Percentiles rank a stretch among this genome's conserved stretches.
Conservation (phyloP, 2,113 vertebrate genomes). For the Nothobranchius furzeri region DNA sequence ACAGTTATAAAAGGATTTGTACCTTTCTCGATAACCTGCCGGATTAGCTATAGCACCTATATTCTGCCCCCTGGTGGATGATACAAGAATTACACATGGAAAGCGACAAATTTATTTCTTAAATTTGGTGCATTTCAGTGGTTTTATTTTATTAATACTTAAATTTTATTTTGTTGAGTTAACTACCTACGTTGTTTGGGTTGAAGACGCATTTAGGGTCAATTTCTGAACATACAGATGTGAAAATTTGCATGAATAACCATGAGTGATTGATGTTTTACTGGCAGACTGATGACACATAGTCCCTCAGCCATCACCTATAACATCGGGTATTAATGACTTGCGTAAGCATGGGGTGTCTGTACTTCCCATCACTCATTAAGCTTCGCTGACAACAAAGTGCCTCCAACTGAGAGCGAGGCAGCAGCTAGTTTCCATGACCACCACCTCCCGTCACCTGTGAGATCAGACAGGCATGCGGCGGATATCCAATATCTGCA, state of each 20-base stretch:
- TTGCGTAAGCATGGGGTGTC: neutral
- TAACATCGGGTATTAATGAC: constrained; percentile 3
- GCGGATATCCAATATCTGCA: constrained; percentile 47
- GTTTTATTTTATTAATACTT: too few relatives aligned
- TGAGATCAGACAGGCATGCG: constrained; percentile 44
- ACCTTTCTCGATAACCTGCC: too few relatives aligned
- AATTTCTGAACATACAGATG: neutral
- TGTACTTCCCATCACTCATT: constrained; percentile 32
- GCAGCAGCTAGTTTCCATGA: constrained; percentile 68
- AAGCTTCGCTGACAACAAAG: constrained; percentile 45
- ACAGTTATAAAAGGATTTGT: too few relatives aligned
- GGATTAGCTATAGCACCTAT: too few relatives aligned
- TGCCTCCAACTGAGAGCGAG: constrained; percentile 37
- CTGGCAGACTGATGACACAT: neutral
- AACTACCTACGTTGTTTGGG: too few relatives aligned
- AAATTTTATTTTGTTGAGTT: too few relatives aligned
- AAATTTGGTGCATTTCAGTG: too few relatives aligned
- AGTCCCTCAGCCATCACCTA: constrained; percentile 7
- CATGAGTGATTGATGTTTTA: constrained; percentile 22
- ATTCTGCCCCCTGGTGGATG: too few relatives aligned
- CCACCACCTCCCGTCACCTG: constrained; percentile 60
- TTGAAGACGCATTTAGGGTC: too few relatives aligned
- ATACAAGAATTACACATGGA: too few relatives aligned
- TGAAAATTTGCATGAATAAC: constrained; percentile 32
- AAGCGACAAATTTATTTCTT: too few relatives aligned